phyloP scores from a whole-genome alignment of 1,140 invertebrate genomes.

The Formica exsecta region DNA sequence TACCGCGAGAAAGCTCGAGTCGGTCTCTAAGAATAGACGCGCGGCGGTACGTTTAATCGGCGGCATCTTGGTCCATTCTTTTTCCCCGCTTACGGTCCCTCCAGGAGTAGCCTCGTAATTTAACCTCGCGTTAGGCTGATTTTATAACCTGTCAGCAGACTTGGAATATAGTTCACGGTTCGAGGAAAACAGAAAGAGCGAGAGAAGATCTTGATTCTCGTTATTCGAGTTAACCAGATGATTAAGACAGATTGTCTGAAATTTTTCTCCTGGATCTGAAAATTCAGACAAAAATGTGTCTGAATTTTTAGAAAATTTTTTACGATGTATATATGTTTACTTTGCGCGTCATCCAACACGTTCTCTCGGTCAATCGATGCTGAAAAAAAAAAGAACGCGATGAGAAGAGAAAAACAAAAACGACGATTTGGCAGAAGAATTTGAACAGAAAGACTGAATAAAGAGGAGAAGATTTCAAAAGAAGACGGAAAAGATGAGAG shows the following conservation, averaged over 20 bases:
- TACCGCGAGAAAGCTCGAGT: neutral
- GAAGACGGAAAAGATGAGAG: neutral
- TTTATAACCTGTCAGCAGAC: conserved; percentile 55
- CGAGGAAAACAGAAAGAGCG: neutral
- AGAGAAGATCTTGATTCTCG: conserved; percentile 14
- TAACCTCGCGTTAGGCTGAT: conserved; percentile 57
- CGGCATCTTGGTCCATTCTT: conserved; percentile 40
- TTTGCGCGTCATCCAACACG: neutral
- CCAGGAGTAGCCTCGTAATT: conserved; percentile 44
- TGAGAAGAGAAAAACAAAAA: conserved; percentile 56
- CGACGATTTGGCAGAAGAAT: conserved; percentile 7
- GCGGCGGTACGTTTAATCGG: conserved; percentile 40
- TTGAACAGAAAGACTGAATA: neutral
- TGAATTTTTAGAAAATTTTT: too few relatives aligned
- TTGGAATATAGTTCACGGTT: conserved; percentile 17
- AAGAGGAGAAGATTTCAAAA: neutral
- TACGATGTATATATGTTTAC: conserved; percentile 63
- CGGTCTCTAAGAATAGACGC: conserved; percentile 26
- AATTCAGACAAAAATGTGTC: too few relatives aligned
- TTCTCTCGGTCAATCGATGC: neutral
- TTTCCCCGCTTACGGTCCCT: conserved; percentile 22
- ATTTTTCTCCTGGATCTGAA: too few relatives aligned
- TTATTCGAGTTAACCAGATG: neutral
- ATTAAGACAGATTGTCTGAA: too few relatives aligned
- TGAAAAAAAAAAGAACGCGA: conserved; percentile 46